Base-by-base conservation (phyloP, 2,797 vertebrate species). In the Harpagifer antarcticus region DNA sequence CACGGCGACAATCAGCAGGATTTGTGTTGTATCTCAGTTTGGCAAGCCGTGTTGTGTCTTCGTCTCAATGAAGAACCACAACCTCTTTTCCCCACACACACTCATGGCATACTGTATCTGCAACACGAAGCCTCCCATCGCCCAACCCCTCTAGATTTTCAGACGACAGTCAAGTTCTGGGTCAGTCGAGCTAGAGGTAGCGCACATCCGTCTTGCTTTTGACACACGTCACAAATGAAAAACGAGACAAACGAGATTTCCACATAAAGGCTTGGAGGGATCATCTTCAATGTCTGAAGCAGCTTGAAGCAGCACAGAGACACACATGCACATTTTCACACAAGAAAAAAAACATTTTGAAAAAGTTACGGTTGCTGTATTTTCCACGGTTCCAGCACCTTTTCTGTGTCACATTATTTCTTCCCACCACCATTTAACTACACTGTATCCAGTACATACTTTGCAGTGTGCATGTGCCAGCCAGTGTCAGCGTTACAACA, bases 231-330 rank as follows among this genome's bases (percentile, higher is more conserved):
- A 81, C 58, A 43, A 75, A 68, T 72, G 67, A 84, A 89, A 89
- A 93, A 91, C 77, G 13, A 86, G 89, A 88, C 76, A 82, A 88
- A 91, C 86, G 5, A 92, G 89, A 90, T 89, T 83, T 80, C 79
- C 42, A 76, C 67, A 72, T 64, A 80, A 70, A 77, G 58, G 63
- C 75, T 72, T 72, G 47, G 55, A 84, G 20, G 77, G 54, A 55
- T 78, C 71, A 65, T 84, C 67, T 75, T 74, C 55, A 37, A 17
- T 67, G 74, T 80, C 27, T 71, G 67, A 76, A 60, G 74, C 19
- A 3, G 56, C 43, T 64, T 19, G 6, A 9, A 58, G 74, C 53
- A 43, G 4, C 60, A 62, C 27, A 33, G 23, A 76, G 13, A 72
- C 27, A 71, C 59, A 13, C 10, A 72, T 10, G 0, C 23, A 12